phyloP scores from a whole-genome alignment of 2,888 invertebrate genomes.

The Agonopterix subpropinquella region DNA sequence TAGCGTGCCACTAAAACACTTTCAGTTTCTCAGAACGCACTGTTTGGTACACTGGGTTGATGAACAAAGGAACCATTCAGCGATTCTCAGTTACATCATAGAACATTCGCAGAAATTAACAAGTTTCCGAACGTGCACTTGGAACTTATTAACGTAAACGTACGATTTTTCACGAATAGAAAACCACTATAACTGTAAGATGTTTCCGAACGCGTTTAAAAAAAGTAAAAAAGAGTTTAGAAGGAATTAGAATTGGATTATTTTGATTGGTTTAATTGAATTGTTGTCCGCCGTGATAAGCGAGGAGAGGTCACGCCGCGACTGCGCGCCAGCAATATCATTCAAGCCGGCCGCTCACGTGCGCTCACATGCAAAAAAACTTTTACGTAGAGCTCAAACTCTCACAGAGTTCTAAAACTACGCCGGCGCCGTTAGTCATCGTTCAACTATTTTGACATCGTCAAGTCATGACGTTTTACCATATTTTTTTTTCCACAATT shows the following conservation, averaged over 20 bases:
- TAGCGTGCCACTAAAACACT: constrained; percentile 50
- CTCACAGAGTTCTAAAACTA: constrained; percentile 36
- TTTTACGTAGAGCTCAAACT: constrained; percentile 49
- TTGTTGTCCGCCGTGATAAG: constrained; percentile 58
- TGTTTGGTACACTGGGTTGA: constrained; percentile 32
- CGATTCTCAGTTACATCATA: constrained; percentile 55
- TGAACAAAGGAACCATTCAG: constrained; percentile 52
- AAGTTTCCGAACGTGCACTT: constrained; percentile 28
- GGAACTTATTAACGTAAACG: constrained; percentile 29
- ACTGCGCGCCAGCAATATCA: constrained; percentile 59
- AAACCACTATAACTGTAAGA: no score
- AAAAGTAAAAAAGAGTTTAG: background rate
- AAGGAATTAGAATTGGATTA: constrained; percentile 35
- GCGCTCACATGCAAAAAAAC: constrained; percentile 63
- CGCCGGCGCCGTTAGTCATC: constrained; percentile 14
- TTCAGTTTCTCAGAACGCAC: constrained; percentile 48
- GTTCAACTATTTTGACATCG: constrained; percentile 15
- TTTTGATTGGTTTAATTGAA: constrained; percentile 47
- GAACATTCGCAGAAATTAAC: constrained; percentile 50
- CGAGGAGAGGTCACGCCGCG: constrained; percentile 59
- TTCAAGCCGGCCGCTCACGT: constrained; percentile 58
- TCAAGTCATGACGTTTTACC: background rate
- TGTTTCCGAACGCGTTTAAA: no score
- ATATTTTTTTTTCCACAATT: background rate
- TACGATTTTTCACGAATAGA: no score